Percentiles rank a stretch among this genome's conserved stretches.
Evolutionary conservation across 2,113 vertebrate genomes (phyloP).

Genomic region (Patagioenas fasciata): DNA sequence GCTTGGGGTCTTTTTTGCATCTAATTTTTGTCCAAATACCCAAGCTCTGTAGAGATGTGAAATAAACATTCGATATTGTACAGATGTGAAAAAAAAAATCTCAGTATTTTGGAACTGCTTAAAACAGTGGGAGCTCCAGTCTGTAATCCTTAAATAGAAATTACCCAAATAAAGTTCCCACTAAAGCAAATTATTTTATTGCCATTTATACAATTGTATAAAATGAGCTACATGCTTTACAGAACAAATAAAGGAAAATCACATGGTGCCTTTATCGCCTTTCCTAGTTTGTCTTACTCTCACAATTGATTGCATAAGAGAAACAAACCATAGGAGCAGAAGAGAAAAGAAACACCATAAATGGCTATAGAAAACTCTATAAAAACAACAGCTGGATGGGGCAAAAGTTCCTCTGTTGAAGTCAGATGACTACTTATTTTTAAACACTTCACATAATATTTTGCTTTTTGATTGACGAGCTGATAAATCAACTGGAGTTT

Average conservation of each 20-base stretch:
- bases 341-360: slow-evolving; percentile 61
- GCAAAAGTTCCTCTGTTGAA: slow-evolving; percentile 38
- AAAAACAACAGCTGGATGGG: slow-evolving; percentile 30
- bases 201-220: slow-evolving; percentile 41
- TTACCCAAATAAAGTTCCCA: slow-evolving; percentile 57
- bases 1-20: neutral
- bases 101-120: slow-evolving; percentile 30
- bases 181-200: slow-evolving; percentile 54
- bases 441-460: slow-evolving; percentile 32
- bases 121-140: slow-evolving; percentile 15
- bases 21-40: neutral
- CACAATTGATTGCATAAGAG: slow-evolving; percentile 51
- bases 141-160: slow-evolving; percentile 25
- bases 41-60: neutral
- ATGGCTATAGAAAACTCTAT: slow-evolving; percentile 40
- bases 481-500: slow-evolving; percentile 38
- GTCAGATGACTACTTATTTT: slow-evolving; percentile 36
- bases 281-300: slow-evolving; percentile 41
- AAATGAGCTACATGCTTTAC: slow-evolving; percentile 46
- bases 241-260: slow-evolving; percentile 59
- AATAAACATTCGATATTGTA: slow-evolving; percentile 35
- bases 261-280: slow-evolving; percentile 47
- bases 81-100: neutral
- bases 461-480: slow-evolving; percentile 16
- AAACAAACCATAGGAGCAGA: slow-evolving; percentile 15